Conservation (phyloP, 2,797 vertebrate genomes). For the Pseudochirops corinnae region DNA sequence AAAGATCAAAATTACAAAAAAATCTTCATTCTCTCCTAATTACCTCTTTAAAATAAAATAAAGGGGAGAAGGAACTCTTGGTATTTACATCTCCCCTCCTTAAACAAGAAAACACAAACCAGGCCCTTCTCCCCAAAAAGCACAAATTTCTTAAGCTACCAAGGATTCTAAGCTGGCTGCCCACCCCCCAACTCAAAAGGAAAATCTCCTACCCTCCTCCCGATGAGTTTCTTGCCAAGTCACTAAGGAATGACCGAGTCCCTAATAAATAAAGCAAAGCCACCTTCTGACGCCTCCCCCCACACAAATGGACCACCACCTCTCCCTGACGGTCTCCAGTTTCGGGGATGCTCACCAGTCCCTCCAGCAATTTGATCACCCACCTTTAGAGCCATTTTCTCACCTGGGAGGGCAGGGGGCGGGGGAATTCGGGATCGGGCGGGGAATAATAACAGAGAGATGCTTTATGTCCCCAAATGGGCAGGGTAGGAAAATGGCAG, state of each 20-base stretch:
- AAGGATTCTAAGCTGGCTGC: conserved; percentile 34
- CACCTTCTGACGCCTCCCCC: conserved; percentile 45
- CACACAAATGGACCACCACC: conserved; percentile 12
- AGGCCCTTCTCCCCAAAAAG: conserved; percentile 60
- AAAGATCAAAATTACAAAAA: conserved; percentile 52
- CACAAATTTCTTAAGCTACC: conserved; percentile 56
- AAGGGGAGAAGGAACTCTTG: conserved; percentile 39
- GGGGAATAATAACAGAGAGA: background rate
- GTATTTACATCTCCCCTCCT: conserved; percentile 73
- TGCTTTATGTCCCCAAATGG: background rate
- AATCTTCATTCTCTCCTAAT: conserved; percentile 61
- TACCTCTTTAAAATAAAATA: conserved; percentile 48
- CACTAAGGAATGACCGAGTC: conserved; percentile 69
- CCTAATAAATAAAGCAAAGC: conserved; percentile 66
- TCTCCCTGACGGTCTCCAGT: background rate
- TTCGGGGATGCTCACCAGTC: background rate
- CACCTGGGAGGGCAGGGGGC: conserved; percentile 10
- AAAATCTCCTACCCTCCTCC: conserved; percentile 64
- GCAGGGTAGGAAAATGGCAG: conserved; percentile 37
- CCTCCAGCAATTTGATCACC: conserved; percentile 24
- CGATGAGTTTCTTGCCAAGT: conserved; percentile 84
- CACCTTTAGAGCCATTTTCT: conserved; percentile 57
- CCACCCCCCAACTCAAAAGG: conserved; percentile 57
- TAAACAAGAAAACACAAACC: conserved; percentile 71
- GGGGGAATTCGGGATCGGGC: too few species aligned